Evolutionary conservation across 2,113 vertebrate species (phyloP), one percentile per base, ranked within the genome.

Genomic region (Heloderma charlesbogerti): DNA sequence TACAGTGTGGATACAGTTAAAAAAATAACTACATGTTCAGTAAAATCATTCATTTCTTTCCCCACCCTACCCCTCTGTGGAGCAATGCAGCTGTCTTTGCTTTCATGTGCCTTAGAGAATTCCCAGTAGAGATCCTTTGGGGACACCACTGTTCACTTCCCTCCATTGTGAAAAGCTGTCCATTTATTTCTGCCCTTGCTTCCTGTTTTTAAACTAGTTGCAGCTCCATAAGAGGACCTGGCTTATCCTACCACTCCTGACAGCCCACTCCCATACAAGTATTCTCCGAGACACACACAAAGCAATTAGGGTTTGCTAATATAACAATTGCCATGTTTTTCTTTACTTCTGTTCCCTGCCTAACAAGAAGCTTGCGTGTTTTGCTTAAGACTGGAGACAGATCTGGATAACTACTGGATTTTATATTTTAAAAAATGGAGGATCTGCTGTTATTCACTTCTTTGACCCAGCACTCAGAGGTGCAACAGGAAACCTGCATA

Each of bases 141-240:
- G 60, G 63, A 71, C 63, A 80, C 87, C 20, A 34, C 31, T 54
- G 48, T 75, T 79, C 34, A 90, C 45, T 90, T 86, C 89, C 89
- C 84, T 90, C 75, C 63, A 90, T 90, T 90, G 89, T 90, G 43
- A 86, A 79, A 90, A 57, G 48, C 66, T 79, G 82, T n/a, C 89
- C 48, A 25, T 80, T 78, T 43, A 78, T 86, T 90, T 74, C 51
- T 86, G 13, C 45, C 27, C 45, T 71, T 80, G 60, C 74, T 90
- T 90, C 89, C 89, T 90, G 83, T 86, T 86, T 80, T 86, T 51
- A 57, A 90, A 57, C 57, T 37, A 80, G 34, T 71, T 80, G 63
- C 34, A 54, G 63, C 45, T 80, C 60, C 37, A 27, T 60, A 45
- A 37, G 45, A 69, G 63, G 66, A 80, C 18, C 20, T 63, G 51